A percentile compares a stretch with the other conserved stretches of the same genome.
Conservation (phyloP, 2,797 vertebrate genomes). For the Chromis chromis region DNA sequence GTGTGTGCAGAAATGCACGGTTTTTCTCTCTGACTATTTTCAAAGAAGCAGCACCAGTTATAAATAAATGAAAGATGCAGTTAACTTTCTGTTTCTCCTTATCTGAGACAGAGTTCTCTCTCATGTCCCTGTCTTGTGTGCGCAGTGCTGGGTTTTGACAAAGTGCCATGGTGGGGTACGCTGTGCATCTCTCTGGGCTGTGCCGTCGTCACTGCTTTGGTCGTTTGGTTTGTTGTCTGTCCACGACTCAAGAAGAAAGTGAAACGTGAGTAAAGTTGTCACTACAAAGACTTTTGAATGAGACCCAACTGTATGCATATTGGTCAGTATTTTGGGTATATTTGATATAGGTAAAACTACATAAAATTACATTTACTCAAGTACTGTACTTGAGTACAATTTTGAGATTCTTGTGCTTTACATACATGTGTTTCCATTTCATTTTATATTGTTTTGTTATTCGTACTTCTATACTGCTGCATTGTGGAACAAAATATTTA, state of each 20-base stretch:
- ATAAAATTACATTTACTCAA: too few relatives aligned
- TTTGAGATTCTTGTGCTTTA: too few relatives aligned
- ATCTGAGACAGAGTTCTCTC: conserved; percentile 53
- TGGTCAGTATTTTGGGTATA: too few relatives aligned
- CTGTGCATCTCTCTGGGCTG: conserved; percentile 90
- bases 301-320: not conserved
- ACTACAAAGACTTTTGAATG: not conserved
- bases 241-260: conserved; percentile 95
- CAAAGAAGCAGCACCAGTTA: not conserved
- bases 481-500: not conserved
- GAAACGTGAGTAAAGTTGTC: conserved; percentile 85
- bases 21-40: not conserved
- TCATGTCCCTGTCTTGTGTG: conserved; percentile 78
- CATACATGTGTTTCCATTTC: too few relatives aligned
- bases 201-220: conserved; percentile 87
- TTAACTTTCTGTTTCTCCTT: conserved; percentile 13
- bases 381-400: not conserved
- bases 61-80: conserved; percentile 18
- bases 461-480: not conserved
- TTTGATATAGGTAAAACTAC: too few relatives aligned
- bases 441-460: not conserved
- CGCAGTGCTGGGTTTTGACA: conserved; percentile 95
- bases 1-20: not conserved
- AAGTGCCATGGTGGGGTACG: conserved; percentile 92
- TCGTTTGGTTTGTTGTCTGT: conserved; percentile 95